phyloP scores from a whole-genome alignment of 2,113 vertebrate species.

The Nycticryphes semicollaris region DNA sequence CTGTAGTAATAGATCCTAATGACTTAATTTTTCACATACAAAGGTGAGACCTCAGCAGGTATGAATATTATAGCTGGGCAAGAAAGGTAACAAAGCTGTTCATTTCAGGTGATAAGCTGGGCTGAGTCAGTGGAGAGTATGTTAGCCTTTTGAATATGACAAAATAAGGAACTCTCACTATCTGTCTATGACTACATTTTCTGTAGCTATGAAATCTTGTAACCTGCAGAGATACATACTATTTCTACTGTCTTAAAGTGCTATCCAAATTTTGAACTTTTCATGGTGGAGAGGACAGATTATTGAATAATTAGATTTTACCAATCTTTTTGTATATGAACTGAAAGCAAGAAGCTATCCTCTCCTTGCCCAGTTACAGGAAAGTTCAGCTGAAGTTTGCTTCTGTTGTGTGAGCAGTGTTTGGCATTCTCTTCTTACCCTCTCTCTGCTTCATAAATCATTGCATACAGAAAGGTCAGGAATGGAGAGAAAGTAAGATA shows the following conservation, averaged over 20 bases:
- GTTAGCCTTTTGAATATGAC: background rate
- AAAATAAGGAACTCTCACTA: background rate
- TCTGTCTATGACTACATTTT: background rate
- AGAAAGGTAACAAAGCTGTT: background rate
- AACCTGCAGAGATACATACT: background rate
- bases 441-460: constrained; percentile 20
- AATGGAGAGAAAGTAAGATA: background rate
- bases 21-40: background rate
- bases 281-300: background rate
- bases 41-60: background rate
- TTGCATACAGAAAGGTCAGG: background rate
- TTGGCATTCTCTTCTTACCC: constrained; percentile 1
- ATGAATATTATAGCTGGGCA: background rate
- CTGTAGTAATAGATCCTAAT: background rate
- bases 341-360: background rate
- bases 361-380: background rate
- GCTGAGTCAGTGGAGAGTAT: background rate
- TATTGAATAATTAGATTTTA: constrained; percentile 4
- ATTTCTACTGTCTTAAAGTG: background rate
- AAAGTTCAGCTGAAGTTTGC: constrained; percentile 23
- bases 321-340: background rate
- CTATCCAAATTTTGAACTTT: background rate
- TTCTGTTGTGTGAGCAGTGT: background rate
- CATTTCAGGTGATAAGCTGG: background rate
- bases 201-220: background rate